A percentile compares a stretch with the other conserved stretches of the same genome.
These are phyloP conservation scores for Trichomycterus rosablanca DNA, from an alignment of 2,113 vertebrate genomes.

Conservation along the genomic window DNA sequence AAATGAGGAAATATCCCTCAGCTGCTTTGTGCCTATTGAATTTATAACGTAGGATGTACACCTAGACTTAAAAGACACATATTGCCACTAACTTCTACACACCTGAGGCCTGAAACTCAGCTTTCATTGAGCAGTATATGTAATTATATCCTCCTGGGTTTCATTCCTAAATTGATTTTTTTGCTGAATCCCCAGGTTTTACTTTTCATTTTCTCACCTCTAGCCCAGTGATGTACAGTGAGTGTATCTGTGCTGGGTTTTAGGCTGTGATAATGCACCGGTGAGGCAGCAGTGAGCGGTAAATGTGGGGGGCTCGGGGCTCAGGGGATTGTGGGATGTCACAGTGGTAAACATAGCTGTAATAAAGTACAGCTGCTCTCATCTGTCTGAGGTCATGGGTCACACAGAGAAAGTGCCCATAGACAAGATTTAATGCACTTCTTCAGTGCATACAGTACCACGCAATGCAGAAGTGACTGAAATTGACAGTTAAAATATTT, in stretches of 20 bases:
- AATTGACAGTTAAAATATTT: slow-evolving; percentile 22
- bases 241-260: background rate
- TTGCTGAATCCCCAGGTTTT: background rate
- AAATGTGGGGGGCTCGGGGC: slow-evolving; percentile 10
- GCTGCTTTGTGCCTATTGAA: too few species aligned
- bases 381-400: slow-evolving; percentile 24
- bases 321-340: slow-evolving; percentile 13
- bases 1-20: too few species aligned
- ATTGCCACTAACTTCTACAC: too few species aligned
- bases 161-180: too few species aligned
- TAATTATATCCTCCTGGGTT: too few species aligned
- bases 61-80: too few species aligned
- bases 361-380: slow-evolving; percentile 33
- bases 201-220: slow-evolving; percentile 4
- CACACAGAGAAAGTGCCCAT: slow-evolving; percentile 16
- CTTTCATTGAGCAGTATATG: too few species aligned
- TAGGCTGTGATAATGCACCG: slow-evolving; percentile 10
- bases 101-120: too few species aligned
- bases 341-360: slow-evolving; percentile 18
- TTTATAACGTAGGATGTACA: too few species aligned
- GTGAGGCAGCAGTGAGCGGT: slow-evolving; percentile 2
- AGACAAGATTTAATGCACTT: slow-evolving; percentile 15
- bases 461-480: background rate
- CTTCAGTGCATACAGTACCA: too few species aligned
- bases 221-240: slow-evolving; percentile 13